phyloP scores from a whole-genome alignment of 2,113 vertebrate species.

The Poeciliopsis retropinna region DNA sequence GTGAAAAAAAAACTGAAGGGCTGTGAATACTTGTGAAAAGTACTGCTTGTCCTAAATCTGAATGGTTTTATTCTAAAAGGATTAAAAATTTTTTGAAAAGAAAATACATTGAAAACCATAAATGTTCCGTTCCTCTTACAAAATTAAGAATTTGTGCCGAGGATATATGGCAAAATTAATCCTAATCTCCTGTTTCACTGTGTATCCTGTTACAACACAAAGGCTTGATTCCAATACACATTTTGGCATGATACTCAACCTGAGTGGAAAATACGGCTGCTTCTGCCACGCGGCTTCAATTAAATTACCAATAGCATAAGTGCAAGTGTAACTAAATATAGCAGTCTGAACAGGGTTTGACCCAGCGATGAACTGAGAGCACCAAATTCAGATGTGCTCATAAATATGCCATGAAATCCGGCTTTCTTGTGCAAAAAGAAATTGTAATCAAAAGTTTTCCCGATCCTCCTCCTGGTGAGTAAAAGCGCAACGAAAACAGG shows the following conservation, averaged over 20 bases:
- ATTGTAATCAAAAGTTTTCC: slow-evolving; percentile 15
- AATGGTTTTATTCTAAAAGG: not conserved
- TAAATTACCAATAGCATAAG: slow-evolving; percentile 64
- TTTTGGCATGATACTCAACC: slow-evolving; percentile 47
- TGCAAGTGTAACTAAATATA: slow-evolving; percentile 68
- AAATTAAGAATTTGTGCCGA: slow-evolving; percentile 37
- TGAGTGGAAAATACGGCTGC: slow-evolving; percentile 56
- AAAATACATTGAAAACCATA: not conserved
- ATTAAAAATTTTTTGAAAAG: not conserved
- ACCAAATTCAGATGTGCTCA: slow-evolving; percentile 29
- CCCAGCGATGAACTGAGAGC: slow-evolving; percentile 31
- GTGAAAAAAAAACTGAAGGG: too few species aligned
- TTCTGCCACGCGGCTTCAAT: slow-evolving; percentile 61
- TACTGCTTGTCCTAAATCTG: not conserved
- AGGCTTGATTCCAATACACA: slow-evolving; percentile 23
- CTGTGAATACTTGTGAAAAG: not conserved
- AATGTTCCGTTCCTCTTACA: not conserved
- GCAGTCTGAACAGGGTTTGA: slow-evolving; percentile 55
- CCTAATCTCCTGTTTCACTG: slow-evolving; percentile 51
- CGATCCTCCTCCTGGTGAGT: slow-evolving; percentile 5
- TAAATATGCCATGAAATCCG: slow-evolving; percentile 44
- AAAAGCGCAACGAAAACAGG: not conserved
- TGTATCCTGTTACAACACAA: slow-evolving; percentile 39
- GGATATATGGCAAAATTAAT: slow-evolving; percentile 40
- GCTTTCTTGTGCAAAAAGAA: slow-evolving; percentile 16